Evolutionary conservation across 2,888 invertebrate species (phyloP).

Genomic region (Aelia acuminata): DNA sequence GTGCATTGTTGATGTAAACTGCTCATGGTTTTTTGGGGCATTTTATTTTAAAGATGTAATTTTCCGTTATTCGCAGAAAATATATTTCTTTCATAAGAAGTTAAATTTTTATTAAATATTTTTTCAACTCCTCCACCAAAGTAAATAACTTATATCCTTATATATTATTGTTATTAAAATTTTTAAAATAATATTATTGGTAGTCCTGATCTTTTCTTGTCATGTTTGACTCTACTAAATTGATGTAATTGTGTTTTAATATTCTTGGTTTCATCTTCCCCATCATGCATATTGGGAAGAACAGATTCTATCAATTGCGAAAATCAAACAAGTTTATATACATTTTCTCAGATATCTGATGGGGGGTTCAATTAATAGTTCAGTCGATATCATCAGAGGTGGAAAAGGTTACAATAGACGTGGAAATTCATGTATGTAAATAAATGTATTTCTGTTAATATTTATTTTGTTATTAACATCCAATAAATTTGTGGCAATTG

Average conservation of each 20-base stretch:
- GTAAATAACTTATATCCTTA: slow-evolving; percentile 2
- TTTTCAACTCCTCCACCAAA: slow-evolving; percentile 7
- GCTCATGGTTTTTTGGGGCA: slow-evolving; percentile 37
- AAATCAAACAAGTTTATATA: too few species aligned
- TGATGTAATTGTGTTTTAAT: background rate
- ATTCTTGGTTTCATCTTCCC: background rate
- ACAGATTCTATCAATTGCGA: too few species aligned
- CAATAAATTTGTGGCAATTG: too few species aligned
- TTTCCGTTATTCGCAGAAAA: slow-evolving; percentile 4
- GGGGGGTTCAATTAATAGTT: too few species aligned
- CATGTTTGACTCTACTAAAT: too few species aligned
- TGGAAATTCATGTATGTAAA: too few species aligned
- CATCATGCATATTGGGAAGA: background rate
- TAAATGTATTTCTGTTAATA: too few species aligned
- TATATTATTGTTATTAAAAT: background rate
- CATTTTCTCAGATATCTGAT: too few species aligned
- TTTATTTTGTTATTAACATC: too few species aligned
- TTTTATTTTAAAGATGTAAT: slow-evolving; percentile 7
- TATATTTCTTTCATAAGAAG: background rate
- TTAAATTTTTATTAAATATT: slow-evolving; percentile 33
- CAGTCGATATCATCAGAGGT: too few species aligned
- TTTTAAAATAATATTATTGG: background rate
- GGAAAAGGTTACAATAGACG: too few species aligned
- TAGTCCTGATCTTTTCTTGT: background rate
- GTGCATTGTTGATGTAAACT: slow-evolving; percentile 32